Evolutionary conservation across 2,888 invertebrate species (phyloP).

Genomic region (Amiota mariae): DNA sequence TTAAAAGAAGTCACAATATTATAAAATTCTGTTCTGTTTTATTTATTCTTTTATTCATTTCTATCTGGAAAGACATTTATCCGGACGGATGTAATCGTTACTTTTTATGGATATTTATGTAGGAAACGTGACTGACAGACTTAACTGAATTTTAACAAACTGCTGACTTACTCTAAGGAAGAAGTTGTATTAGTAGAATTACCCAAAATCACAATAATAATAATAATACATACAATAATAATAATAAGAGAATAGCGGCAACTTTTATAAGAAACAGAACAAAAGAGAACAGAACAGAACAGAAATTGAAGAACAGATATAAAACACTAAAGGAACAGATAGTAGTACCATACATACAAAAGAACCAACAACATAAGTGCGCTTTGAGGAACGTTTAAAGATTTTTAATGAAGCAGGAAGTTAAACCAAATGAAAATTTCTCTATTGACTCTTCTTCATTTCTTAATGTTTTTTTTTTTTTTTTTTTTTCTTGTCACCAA

Average conservation of each 20-base stretch:
- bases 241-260: no score
- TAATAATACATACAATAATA: constrained; percentile 33
- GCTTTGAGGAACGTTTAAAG: constrained; percentile 44
- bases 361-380: constrained; percentile 8
- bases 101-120: constrained; percentile 69
- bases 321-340: constrained; percentile 4
- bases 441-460: not conserved
- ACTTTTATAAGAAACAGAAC: constrained; percentile 18
- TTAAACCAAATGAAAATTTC: constrained; percentile 25
- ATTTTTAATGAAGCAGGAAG: constrained; percentile 54
- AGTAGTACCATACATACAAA: no score
- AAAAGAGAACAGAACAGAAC: constrained; percentile 16
- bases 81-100: constrained; percentile 67
- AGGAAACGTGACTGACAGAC: constrained; percentile 58
- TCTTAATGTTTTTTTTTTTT: not conserved
- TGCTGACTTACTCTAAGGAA: constrained; percentile 23
- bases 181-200: constrained; percentile 19
- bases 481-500: not conserved
- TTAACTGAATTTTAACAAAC: constrained; percentile 29
- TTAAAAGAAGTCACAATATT: no score
- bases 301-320: not conserved
- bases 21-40: not conserved
- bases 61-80: constrained; percentile 41
- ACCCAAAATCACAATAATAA: constrained; percentile 36
- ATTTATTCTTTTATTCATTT: no score